Percentiles rank a stretch among this genome's conserved stretches.
phyloP scores from a whole-genome alignment of 2,888 invertebrate species.

The Xestobium rufovillosum region DNA sequence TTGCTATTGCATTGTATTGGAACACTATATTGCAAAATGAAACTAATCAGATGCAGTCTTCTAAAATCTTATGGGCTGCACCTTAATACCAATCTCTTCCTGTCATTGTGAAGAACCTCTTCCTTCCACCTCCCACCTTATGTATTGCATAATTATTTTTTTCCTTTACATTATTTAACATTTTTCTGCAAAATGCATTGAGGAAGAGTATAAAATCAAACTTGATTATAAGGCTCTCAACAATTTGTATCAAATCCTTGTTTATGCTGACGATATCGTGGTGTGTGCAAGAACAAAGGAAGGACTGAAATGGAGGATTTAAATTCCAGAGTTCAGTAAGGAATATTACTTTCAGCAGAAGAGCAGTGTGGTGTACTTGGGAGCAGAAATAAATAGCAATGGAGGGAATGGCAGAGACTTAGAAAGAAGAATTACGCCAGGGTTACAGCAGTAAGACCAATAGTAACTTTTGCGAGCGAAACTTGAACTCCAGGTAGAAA shows the following conservation, averaged over 20 bases:
- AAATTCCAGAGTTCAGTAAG: no score
- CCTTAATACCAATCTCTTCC: no score
- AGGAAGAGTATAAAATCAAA: neutral
- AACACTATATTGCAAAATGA: no score
- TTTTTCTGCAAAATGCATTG: neutral
- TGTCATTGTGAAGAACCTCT: no score
- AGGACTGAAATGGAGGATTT: neutral
- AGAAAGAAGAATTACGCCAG: neutral
- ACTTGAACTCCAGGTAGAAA: neutral
- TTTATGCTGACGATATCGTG: slow-evolving; percentile 1
- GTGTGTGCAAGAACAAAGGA: neutral
- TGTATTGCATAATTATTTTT: no score
- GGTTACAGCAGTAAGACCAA: slow-evolving; percentile 3
- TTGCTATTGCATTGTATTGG: no score
- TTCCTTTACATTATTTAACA: neutral
- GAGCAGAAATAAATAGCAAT: slow-evolving; percentile 1
- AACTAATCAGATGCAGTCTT: no score
- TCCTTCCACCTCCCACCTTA: no score
- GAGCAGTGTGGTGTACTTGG: no score
- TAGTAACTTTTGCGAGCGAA: slow-evolving; percentile 1
- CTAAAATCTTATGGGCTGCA: no score
- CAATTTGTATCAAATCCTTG: slow-evolving; percentile 1
- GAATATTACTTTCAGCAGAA: neutral
- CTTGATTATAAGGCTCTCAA: neutral
- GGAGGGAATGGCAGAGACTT: neutral